Conservation (phyloP, 2,113 vertebrate genomes). For the Lepidothrix coronata region DNA sequence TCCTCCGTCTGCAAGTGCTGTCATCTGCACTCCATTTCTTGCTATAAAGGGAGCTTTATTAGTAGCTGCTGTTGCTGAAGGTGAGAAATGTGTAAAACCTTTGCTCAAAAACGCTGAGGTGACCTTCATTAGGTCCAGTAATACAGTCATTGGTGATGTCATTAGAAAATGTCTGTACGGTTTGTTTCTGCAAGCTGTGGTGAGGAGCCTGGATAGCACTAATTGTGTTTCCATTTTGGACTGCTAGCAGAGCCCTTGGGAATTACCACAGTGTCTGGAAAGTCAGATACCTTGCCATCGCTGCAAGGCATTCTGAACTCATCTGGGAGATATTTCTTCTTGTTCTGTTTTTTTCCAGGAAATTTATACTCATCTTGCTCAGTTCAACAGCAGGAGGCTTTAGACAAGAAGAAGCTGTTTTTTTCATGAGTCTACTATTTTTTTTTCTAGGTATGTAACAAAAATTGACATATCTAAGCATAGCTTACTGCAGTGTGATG, state of each 20-base stretch:
- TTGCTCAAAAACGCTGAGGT: neutral
- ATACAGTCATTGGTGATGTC: neutral
- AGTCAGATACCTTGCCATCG: neutral
- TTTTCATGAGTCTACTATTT: neutral
- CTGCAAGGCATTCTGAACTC: neutral
- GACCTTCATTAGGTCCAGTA: neutral
- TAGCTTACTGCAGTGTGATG: neutral
- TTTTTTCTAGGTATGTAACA: neutral
- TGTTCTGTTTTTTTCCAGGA: neutral
- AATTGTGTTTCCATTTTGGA: neutral
- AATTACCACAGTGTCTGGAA: neutral
- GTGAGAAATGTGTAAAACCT: neutral
- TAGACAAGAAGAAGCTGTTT: neutral
- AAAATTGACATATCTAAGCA: neutral
- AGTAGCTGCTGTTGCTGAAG: neutral
- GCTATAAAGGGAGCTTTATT: neutral
- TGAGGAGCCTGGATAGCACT: neutral
- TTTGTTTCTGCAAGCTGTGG: neutral
- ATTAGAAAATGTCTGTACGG: fast-evolving
- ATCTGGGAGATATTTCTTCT: neutral
- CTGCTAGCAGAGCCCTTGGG: neutral
- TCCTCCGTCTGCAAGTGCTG: neutral
- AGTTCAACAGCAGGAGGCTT: neutral
- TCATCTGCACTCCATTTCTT: neutral
- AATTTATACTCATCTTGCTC: neutral